Conservation (phyloP, 2,797 vertebrate genomes). For the Myotis planiceps region DNA sequence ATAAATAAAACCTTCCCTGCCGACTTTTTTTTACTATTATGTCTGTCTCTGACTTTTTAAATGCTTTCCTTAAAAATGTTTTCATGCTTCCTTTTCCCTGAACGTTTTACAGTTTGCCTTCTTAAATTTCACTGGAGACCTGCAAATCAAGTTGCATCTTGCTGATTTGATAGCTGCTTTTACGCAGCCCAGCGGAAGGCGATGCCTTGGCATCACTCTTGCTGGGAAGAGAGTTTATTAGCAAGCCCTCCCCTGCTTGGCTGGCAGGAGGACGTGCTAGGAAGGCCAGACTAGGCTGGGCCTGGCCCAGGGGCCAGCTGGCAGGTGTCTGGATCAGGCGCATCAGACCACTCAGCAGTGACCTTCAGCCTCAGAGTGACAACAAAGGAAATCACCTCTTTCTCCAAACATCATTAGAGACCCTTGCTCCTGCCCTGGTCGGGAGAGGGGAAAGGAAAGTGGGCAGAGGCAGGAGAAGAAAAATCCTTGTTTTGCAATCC, state of each 20-base stretch:
- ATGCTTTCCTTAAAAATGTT: conserved; percentile 82
- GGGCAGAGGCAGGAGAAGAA: conserved; percentile 64
- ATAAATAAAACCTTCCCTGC: conserved; percentile 82
- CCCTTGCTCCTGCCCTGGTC: conserved; percentile 70
- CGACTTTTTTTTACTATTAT: conserved; percentile 77
- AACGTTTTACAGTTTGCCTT: conserved; percentile 81
- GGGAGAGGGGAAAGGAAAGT: conserved; percentile 56
- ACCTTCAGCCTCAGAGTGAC: conserved; percentile 76
- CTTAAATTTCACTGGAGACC: conserved; percentile 84
- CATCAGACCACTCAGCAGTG: conserved; percentile 62
- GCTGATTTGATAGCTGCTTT: conserved; percentile 81
- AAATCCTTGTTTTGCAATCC: conserved; percentile 87
- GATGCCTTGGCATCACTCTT: conserved; percentile 62
- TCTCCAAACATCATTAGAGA: conserved; percentile 81
- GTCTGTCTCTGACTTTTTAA: conserved; percentile 82
- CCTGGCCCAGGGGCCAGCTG: conserved; percentile 50
- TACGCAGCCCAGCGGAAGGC: conserved; percentile 73
- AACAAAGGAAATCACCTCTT: conserved; percentile 79
- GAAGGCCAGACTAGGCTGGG: conserved; percentile 37
- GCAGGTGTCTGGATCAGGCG: conserved; percentile 72
- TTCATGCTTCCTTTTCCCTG: conserved; percentile 77
- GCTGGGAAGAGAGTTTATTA: conserved; percentile 80
- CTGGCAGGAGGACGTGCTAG: conserved; percentile 65
- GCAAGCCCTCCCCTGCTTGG: conserved; percentile 60
- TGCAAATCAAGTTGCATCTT: conserved; percentile 83